Conservation (phyloP, 2,113 vertebrate species). For the Planiliza haematocheilus region DNA sequence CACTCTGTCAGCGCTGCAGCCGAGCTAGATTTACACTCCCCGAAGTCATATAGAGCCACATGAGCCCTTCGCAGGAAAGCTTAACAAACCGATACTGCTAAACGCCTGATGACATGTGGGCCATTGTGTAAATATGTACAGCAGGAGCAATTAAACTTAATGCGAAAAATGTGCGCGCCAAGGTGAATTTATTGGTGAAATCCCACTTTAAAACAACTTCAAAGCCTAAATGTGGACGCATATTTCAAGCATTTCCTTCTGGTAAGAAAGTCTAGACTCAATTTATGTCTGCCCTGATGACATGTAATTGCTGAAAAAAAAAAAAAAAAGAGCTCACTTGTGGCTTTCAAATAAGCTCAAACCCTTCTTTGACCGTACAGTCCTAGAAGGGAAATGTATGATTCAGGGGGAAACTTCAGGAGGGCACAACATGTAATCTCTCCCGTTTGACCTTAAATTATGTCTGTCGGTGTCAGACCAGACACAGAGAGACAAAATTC, state of each 20-base stretch:
- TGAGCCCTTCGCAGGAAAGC: conserved; percentile 54
- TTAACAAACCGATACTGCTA: conserved; percentile 52
- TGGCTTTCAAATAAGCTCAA: conserved; percentile 34
- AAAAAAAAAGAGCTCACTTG: neutral
- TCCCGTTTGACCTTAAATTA: conserved; percentile 25
- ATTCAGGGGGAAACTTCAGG: conserved; percentile 18
- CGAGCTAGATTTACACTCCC: conserved; percentile 46
- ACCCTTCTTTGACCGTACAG: conserved; percentile 20
- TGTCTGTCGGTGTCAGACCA: conserved; percentile 22
- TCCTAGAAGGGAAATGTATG: neutral
- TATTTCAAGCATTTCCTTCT: conserved; percentile 45
- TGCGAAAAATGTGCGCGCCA: conserved; percentile 10
- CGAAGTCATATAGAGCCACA: conserved; percentile 27
- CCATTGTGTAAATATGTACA: conserved; percentile 32
- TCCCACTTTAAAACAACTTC: conserved; percentile 35
- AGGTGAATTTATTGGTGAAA: conserved; percentile 31
- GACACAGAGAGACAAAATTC: conserved; percentile 31
- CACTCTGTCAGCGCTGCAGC: conserved; percentile 54
- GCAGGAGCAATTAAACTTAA: conserved; percentile 22
- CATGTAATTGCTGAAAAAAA: conserved; percentile 12
- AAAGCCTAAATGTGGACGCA: conserved; percentile 32
- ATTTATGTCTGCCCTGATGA: conserved; percentile 39
- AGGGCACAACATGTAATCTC: neutral
- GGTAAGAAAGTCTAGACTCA: conserved; percentile 38
- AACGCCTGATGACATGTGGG: conserved; percentile 59